phyloP scores from a whole-genome alignment of 2,797 vertebrate genomes.

The Esox masquinongy region DNA sequence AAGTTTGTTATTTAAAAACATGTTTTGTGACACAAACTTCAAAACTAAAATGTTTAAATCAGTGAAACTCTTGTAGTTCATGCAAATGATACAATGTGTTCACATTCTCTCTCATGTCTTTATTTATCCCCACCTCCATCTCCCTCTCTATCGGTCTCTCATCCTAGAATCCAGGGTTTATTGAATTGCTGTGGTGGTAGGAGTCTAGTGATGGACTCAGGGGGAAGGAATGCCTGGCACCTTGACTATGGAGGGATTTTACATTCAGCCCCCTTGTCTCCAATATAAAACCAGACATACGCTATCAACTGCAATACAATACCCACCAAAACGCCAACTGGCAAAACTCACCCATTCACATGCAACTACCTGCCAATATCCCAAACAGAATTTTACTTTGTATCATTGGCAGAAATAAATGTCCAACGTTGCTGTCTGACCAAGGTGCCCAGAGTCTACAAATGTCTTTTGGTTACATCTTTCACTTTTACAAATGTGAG shows the following conservation, averaged over 20 bases:
- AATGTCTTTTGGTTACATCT: not conserved
- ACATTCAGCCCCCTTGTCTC: conserved; percentile 47
- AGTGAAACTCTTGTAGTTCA: no score
- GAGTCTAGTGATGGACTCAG: conserved; percentile 52
- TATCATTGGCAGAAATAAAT: no score
- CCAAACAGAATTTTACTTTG: not conserved
- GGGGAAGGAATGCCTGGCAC: conserved; percentile 70
- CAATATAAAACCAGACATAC: conserved; percentile 48
- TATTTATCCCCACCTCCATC: not conserved
- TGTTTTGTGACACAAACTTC: no score
- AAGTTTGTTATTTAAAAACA: no score
- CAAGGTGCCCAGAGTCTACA: not conserved
- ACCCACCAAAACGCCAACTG: conserved; percentile 11
- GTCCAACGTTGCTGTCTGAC: not conserved
- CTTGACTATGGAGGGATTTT: conserved; percentile 57
- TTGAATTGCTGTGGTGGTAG: conserved; percentile 39
- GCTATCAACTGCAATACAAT: conserved; percentile 33
- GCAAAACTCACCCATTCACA: conserved; percentile 4
- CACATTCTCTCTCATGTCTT: not conserved
- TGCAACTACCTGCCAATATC: not conserved
- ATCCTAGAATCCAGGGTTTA: conserved; percentile 28
- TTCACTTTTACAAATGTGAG: not conserved
- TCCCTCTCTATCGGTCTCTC: not conserved
- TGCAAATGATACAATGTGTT: not conserved
- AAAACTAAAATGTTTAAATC: no score